These are phyloP conservation scores for Anolis sagrei DNA, from an alignment of 2,113 vertebrate species.

Conservation along the genomic window DNA sequence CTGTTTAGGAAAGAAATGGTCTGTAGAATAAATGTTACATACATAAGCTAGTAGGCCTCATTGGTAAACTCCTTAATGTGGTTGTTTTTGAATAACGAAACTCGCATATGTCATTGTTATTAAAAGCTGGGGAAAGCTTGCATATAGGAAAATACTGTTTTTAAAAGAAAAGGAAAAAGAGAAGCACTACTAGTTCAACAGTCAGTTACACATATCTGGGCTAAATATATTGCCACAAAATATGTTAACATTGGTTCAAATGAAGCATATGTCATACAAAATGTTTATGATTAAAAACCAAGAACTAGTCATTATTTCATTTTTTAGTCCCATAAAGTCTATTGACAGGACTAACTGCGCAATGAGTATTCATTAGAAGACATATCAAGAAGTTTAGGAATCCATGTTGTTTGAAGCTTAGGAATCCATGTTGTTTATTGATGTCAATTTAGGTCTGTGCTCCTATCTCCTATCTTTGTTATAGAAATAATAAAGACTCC, in stretches of 20 bases:
- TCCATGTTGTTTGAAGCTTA: too few relatives aligned
- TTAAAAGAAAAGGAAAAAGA: background rate
- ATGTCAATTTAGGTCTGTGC: too few relatives aligned
- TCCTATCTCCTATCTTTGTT: too few relatives aligned
- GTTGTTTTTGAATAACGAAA: background rate
- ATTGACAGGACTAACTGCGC: too few relatives aligned
- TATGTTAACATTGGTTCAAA: background rate
- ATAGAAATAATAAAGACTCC: too few relatives aligned
- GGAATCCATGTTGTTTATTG: too few relatives aligned
- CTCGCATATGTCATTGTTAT: background rate
- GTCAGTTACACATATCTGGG: background rate
- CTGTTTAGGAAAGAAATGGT: background rate
- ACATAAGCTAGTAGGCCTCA: background rate
- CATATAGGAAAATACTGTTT: background rate
- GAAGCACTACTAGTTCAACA: background rate
- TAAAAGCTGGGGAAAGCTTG: background rate
- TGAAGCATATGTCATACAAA: background rate
- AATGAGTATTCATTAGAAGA: too few relatives aligned
- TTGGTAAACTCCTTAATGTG: background rate
- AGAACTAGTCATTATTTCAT: background rate
- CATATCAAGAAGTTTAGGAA: too few relatives aligned
- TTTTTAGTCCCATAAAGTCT: too few relatives aligned
- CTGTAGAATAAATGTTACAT: background rate
- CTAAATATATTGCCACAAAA: background rate
- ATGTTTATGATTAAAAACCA: background rate